phyloP scores from a whole-genome alignment of 2,888 invertebrate genomes.

The Sphaerophoria taeniata region DNA sequence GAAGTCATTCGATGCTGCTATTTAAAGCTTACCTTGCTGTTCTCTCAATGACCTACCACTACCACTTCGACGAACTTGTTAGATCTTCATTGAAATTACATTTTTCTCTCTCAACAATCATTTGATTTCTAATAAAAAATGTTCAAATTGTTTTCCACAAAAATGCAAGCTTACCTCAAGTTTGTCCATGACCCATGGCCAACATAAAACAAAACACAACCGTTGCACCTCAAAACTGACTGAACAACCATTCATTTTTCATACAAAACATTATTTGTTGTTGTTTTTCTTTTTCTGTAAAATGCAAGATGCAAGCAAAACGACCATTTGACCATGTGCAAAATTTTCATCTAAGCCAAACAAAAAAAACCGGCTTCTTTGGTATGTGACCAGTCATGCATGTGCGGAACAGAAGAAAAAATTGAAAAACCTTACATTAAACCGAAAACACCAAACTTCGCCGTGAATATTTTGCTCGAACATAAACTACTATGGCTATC shows the following conservation, averaged over 20 bases:
- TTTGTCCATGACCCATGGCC: constrained; percentile 69
- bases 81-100: too few relatives aligned
- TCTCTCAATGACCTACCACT: too few relatives aligned
- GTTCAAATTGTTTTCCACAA: constrained; percentile 2
- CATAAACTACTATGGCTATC: constrained; percentile 13
- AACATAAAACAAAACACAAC: constrained; percentile 30
- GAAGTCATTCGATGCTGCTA: too few relatives aligned
- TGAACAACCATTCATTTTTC: constrained; percentile 56
- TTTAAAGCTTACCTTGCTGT: too few relatives aligned
- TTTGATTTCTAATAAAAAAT: background rate
- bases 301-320: constrained; percentile 7
- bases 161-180: constrained; percentile 57
- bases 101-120: too few relatives aligned
- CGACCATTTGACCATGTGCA: constrained; percentile 42
- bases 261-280: background rate
- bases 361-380: constrained; percentile 68
- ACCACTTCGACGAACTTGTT: too few relatives aligned
- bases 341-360: constrained; percentile 30
- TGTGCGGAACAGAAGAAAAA: constrained; percentile 50
- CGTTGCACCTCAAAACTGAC: constrained; percentile 50
- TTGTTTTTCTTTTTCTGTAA: background rate
- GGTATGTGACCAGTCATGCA: constrained; percentile 74
- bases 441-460: constrained; percentile 64
- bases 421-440: constrained; percentile 1
- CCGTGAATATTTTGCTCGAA: constrained; percentile 58